Conservation (phyloP, 2,888 invertebrate genomes). For the Dasypolia templi region DNA sequence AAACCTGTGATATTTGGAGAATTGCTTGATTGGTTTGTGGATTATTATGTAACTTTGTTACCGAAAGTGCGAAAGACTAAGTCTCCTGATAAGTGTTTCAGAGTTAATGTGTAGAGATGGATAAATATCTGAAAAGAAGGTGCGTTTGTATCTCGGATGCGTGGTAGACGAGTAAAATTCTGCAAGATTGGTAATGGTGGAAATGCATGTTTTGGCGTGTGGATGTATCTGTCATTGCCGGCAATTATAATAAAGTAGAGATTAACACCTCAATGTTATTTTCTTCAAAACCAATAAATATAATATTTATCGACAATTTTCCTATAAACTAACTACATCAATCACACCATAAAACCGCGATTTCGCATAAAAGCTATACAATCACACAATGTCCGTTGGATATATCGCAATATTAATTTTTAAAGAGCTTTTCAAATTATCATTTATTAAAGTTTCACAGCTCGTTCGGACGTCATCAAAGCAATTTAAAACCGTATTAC, state of each 20-base stretch:
- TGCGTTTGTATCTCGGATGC: not conserved
- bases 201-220: too few relatives aligned
- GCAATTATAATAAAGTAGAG: too few relatives aligned
- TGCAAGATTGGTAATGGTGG: too few relatives aligned
- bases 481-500: constrained; percentile 57
- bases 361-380: constrained; percentile 34
- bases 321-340: constrained; percentile 9
- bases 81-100: too few relatives aligned
- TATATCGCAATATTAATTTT: constrained; percentile 57
- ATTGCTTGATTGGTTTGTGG: constrained; percentile 41
- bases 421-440: constrained; percentile 53
- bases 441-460: constrained; percentile 41
- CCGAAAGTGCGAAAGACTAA: too few relatives aligned
- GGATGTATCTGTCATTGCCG: not conserved
- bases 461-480: constrained; percentile 54
- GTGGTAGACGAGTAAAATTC: not conserved
- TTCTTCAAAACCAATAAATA: not conserved
- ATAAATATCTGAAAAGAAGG: not conserved
- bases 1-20: constrained; percentile 29
- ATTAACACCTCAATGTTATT: not conserved
- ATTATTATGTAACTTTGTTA: not conserved
- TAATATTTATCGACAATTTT: not conserved
- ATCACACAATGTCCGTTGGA: constrained; percentile 41
- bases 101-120: too few relatives aligned
- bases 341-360: constrained; percentile 20